phyloP scores from a whole-genome alignment of 2,113 vertebrate species.

The Seriola quinqueradiata region DNA sequence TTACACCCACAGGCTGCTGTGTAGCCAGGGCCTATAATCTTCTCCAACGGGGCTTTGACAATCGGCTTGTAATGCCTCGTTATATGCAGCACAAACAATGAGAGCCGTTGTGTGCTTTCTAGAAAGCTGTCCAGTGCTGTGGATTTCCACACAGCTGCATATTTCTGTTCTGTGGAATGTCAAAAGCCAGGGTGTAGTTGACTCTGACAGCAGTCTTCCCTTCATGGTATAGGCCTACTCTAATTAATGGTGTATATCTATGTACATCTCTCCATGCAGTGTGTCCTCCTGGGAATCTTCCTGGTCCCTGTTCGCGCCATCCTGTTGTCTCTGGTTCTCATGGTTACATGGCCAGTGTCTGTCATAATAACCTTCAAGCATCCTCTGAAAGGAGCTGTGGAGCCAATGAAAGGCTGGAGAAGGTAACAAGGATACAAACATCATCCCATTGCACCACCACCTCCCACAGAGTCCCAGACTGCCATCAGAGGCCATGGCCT shows the following conservation, averaged over 20 bases:
- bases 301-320: constrained; percentile 91
- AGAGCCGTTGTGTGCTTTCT: constrained; percentile 53
- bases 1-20: constrained; percentile 22
- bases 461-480: neutral
- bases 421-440: constrained; percentile 84
- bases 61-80: constrained; percentile 58
- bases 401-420: constrained; percentile 92
- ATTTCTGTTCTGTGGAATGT: constrained; percentile 27
- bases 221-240: constrained; percentile 28
- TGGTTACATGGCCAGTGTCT: constrained; percentile 90
- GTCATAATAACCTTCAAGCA: constrained; percentile 84
- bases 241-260: constrained; percentile 16
- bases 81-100: constrained; percentile 64
- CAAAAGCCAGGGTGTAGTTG: neutral
- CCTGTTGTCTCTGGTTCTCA: constrained; percentile 83
- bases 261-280: constrained; percentile 56
- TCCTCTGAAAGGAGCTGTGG: constrained; percentile 82
- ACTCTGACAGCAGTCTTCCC: constrained; percentile 16
- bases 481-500: neutral
- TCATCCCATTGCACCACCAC: constrained; percentile 2
- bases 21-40: constrained; percentile 69
- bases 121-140: constrained; percentile 37
- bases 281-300: constrained; percentile 88
- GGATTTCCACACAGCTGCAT: constrained; percentile 46
- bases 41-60: constrained; percentile 47